Evolutionary conservation across 2,888 invertebrate species (phyloP), one percentile per base, ranked within the genome.

Genomic region (Encarsia formosa): DNA sequence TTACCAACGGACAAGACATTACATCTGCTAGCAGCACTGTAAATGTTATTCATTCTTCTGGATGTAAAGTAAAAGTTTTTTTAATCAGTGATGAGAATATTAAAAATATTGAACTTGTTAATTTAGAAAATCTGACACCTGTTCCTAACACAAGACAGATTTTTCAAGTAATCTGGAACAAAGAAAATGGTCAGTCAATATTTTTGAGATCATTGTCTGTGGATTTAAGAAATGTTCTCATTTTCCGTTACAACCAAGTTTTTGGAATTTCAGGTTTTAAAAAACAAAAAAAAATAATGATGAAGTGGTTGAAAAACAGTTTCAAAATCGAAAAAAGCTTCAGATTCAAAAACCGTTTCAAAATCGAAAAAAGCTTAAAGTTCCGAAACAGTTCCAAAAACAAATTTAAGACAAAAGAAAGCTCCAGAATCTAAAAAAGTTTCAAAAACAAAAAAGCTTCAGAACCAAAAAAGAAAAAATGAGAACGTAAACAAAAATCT

Each of bases 21-120:
- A 32, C 19, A 3, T 32, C 19, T 11, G 42, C 47, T 13, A 23
- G 44, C n/a, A 38, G 44, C 31, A 50, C 43, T 20, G 22, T 50
- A 8, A n/a, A n/a, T n/a, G n/a, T n/a, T n/a, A n/a, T n/a, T n/a
- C n/a, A n/a, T n/a, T n/a, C n/a, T n/a, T n/a, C n/a, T n/a, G n/a
- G n/a, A n/a, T n/a, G n/a, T n/a, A n/a, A n/a, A n/a, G 43, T 50
- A 16, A 50, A 29, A 38, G 23, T 34, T 16, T 48, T 41, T 22
- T 4, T 48, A 5, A 32, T 48, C 8, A 18, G 13, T 20, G 39
- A 40, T 22, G 4, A 18, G 20, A 20, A 40, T 2, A 40, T 48
- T 13, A 40, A 40, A 20, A 13, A 31, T 13, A 40, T 40, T 5
- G 41, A 48, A 15, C 32, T 32, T 16, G 9, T 42, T 11, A 41